A percentile compares a stretch with the other conserved stretches of the same genome.
These are phyloP conservation scores for Chironomus striatipennis DNA, from an alignment of 1,140 invertebrate genomes.

Conservation along the genomic window DNA sequence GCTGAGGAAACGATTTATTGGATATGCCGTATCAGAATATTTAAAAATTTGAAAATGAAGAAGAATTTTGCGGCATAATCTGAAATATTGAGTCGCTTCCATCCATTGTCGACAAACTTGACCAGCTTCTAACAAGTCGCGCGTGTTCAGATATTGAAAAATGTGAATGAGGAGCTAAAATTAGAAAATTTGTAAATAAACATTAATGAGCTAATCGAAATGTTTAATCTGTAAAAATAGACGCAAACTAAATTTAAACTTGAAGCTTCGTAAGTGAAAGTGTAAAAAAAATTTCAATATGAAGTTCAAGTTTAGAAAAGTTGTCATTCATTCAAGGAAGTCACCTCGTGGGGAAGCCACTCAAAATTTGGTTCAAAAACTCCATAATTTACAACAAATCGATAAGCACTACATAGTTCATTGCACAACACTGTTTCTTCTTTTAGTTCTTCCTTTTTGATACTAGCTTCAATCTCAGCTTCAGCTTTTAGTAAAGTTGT, in stretches of 20 bases:
- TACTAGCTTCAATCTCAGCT: neutral
- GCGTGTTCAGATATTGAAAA: constrained; percentile 1
- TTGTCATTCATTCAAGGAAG: neutral
- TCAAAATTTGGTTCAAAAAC: constrained; percentile 1
- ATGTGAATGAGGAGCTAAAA: constrained; percentile 16
- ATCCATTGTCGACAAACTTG: neutral
- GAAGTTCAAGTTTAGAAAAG: neutral
- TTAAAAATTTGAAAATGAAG: constrained; percentile 17
- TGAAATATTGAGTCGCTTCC: constrained; percentile 1
- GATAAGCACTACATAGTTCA: neutral
- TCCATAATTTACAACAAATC: constrained; percentile 11
- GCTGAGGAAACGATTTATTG: neutral
- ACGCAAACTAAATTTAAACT: neutral
- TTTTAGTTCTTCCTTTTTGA: too few species aligned
- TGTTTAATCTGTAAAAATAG: neutral
- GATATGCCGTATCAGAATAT: neutral
- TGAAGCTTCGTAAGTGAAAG: neutral
- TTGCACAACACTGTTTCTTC: neutral
- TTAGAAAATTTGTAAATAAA: neutral
- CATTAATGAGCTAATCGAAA: neutral
- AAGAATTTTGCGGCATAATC: neutral
- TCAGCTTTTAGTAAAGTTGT: neutral
- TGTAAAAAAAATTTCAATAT: neutral
- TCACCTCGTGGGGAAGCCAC: neutral
- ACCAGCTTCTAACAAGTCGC: neutral